A percentile compares a stretch with the other conserved stretches of the same genome.
Evolutionary conservation across 2,888 invertebrate species (phyloP).

Genomic region (Melanostoma mellinum): DNA sequence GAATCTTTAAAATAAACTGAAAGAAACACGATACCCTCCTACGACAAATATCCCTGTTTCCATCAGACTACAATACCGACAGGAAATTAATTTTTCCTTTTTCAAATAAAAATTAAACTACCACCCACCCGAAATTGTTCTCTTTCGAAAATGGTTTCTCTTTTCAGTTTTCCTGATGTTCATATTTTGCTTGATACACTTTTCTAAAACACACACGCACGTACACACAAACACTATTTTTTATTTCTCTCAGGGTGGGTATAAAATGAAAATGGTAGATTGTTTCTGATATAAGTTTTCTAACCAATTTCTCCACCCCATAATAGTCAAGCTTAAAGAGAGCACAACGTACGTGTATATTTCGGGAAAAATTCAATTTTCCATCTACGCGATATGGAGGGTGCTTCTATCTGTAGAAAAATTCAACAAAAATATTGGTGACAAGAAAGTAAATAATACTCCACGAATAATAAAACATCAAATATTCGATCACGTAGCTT

Average conservation of each 20-base stretch:
- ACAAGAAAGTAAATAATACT: conserved; percentile 54
- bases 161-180: conserved; percentile 24
- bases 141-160: conserved; percentile 9
- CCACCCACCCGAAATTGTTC: conserved; percentile 59
- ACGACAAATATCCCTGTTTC: too few relatives aligned
- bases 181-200: conserved; percentile 40
- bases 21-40: too few relatives aligned
- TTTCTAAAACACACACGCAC: conserved; percentile 27
- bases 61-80: background rate
- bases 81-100: background rate
- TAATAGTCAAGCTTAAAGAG: conserved; percentile 64
- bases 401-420: conserved; percentile 75
- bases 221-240: conserved; percentile 25
- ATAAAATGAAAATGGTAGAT: conserved; percentile 56
- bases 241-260: conserved; percentile 55
- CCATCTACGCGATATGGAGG: conserved; percentile 76
- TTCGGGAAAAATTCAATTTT: conserved; percentile 76
- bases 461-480: conserved; percentile 11
- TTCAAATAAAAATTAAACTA: conserved; percentile 7
- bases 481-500: conserved; percentile 12
- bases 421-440: conserved; percentile 73
- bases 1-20: too few relatives aligned
- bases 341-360: conserved; percentile 65
- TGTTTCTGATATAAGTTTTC: conserved; percentile 54
- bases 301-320: conserved; percentile 68